Base-by-base conservation (phyloP, 53 echinoderm and acorn worm genomes). In the Henricia sp. region DNA sequence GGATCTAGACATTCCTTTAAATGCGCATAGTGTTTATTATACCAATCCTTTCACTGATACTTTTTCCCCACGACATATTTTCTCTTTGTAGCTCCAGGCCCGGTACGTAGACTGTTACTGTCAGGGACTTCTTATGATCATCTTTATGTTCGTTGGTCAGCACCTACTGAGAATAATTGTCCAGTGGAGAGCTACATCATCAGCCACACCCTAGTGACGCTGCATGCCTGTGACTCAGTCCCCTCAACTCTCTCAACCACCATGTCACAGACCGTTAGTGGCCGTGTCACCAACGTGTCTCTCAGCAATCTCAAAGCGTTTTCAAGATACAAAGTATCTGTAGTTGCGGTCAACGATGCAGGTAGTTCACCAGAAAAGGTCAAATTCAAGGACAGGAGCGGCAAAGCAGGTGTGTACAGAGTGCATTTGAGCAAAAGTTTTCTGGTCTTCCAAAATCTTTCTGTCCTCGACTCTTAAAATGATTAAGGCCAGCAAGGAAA, bases 131-230 rank as follows among this genome's bases (percentile, higher is more conserved):
- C 68, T 24, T 34, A 66, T 76, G 50, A 38, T 40, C 67, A 67
- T 29, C 51, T 86, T 13, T 30, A 37, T 2, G 39, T 75, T 21
- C 27, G 34, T 24, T 86, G 86, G 86, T 16, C 29, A 4, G 40
- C 53, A 5, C 76, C 86, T 12, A 54, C 54, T 43, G 54, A 16
- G 19, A 86, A 86, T 50, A 29, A 74, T 29, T 86, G 86, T 55
- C 86, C 75, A 4, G 67, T 75, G 9, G 76, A 86, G 23, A 26
- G 52, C 30, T 86, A 86, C 67, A 65, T 54, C 53, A 51, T 86
- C 41, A 41, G 28, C 10, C 54, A 75, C n/a, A 19, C 67, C 2
- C 41, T 86, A 34, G 55, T 57, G 0, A 65, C 54, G 75, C 39
- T 80, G 30, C 3, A 20, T 20, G 80, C 62, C 13, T 80, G 80